Evolutionary conservation across 2,888 invertebrate species (phyloP).

Genomic region (Tipula helvola): DNA sequence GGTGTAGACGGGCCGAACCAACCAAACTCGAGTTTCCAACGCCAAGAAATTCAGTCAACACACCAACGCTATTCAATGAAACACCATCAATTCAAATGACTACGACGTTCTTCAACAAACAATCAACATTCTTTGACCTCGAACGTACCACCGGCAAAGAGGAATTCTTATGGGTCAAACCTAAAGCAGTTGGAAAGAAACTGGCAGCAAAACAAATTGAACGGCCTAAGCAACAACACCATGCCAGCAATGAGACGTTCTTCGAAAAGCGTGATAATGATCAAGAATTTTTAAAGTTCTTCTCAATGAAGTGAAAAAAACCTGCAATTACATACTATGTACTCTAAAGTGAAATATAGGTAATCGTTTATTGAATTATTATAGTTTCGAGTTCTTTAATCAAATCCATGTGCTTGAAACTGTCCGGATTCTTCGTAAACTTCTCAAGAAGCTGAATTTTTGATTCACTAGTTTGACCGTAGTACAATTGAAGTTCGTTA

Average conservation of each 20-base stretch:
- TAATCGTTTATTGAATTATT: neutral
- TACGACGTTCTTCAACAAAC: neutral
- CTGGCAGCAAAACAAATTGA: neutral
- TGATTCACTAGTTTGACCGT: conserved; percentile 48
- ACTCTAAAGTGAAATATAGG: neutral
- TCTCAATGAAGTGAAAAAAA: neutral
- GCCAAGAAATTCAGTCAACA: neutral
- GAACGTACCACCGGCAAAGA: neutral
- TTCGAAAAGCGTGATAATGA: neutral
- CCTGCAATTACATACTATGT: neutral
- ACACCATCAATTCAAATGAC: neutral
- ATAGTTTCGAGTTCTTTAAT: conserved; percentile 58
- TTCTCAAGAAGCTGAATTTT: conserved; percentile 50
- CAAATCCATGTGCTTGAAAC: conserved; percentile 73
- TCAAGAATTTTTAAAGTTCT: neutral
- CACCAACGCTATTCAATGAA: neutral
- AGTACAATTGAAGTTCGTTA: conserved; percentile 77
- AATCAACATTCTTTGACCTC: neutral
- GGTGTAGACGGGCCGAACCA: neutral
- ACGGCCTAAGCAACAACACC: neutral
- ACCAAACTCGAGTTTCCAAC: neutral
- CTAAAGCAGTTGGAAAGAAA: neutral
- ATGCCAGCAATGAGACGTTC: neutral
- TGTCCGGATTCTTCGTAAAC: conserved; percentile 57
- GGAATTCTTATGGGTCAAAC: neutral